Conservation (phyloP, 2,797 vertebrate species). For the Phyllotis vaccarum region DNA sequence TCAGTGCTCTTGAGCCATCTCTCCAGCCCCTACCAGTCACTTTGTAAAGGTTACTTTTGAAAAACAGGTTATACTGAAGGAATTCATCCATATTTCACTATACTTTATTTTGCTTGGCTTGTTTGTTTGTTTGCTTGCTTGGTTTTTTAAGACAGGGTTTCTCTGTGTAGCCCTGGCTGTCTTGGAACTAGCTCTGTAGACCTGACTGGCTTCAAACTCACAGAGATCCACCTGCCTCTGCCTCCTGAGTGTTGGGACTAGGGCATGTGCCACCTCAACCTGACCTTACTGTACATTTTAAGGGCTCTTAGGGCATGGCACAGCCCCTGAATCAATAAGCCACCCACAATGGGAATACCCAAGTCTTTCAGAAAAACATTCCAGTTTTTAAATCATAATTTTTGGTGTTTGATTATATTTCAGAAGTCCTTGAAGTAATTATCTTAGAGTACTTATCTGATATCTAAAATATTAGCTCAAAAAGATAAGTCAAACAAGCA, state of each 20-base stretch:
- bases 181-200: not conserved
- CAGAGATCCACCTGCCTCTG: not conserved
- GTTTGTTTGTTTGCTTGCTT: not conserved
- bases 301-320: not conserved
- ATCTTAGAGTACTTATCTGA: not conserved
- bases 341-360: not conserved
- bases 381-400: not conserved
- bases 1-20: not conserved
- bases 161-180: not conserved
- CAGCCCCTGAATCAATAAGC: not conserved
- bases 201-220: not conserved
- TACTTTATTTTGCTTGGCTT: not conserved
- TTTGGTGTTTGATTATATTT: not conserved
- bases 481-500: constrained; percentile 7
- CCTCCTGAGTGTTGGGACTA: not conserved
- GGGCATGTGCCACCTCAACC: too few species aligned
- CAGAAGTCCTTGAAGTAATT: constrained; percentile 6
- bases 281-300: not conserved
- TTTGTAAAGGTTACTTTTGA: not conserved
- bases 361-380: constrained; percentile 20
- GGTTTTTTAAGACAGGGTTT: not conserved
- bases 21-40: not conserved
- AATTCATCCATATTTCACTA: not conserved
- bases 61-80: not conserved
- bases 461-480: constrained; percentile 9